Evolutionary conservation across 1,140 invertebrate genomes (phyloP), one percentile per base, ranked within the genome.

Genomic region (Drosophila arizonae): DNA sequence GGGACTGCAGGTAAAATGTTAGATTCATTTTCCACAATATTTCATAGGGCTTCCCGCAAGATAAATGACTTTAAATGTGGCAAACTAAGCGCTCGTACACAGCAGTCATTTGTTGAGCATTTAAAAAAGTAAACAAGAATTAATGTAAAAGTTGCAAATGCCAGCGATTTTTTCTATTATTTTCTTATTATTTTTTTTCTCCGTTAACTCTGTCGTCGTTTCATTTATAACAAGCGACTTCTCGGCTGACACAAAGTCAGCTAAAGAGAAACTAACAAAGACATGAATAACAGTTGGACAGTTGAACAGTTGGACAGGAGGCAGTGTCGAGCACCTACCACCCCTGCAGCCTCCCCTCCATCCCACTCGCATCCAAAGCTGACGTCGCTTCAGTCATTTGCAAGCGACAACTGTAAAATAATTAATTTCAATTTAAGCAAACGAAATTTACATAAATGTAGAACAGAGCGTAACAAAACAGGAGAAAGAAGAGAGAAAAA

Each of bases 381-480:
- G 36, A 39, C 45, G 50, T 56, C 21, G 55, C 63, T 55, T 51
- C 43, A 70, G 74, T 77, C 76, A 78, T 76, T 78, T 72, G 76
- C 74, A 71, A 73, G 78, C 78, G 76, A 86, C 82, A 87, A 87
- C 82, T 87, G 82, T 82, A 79, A 87, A 87, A 87, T 87, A 87
- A 87, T 87, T 87, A 87, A 87, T 87, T 87, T 87, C 79, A 87
- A 87, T 87, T 87, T 88, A 87, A 87, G 85, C 82, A 87, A 87
- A 73, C 77, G 54, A 75, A 88, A 87, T 87, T 82, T 87, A 69
- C 84, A 88, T 87, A 87, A 87, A 88, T 84, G 76, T 71, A 72
- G 69, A 54, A 46, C 30, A 43, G 41, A 41, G 45, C 17, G 10
- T 4, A 48, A 33, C 33, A 41, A 28, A 52, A 48, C n/a, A 43